phyloP scores from a whole-genome alignment of 1,140 invertebrate genomes.

The Anagrus nilaparvatae region DNA sequence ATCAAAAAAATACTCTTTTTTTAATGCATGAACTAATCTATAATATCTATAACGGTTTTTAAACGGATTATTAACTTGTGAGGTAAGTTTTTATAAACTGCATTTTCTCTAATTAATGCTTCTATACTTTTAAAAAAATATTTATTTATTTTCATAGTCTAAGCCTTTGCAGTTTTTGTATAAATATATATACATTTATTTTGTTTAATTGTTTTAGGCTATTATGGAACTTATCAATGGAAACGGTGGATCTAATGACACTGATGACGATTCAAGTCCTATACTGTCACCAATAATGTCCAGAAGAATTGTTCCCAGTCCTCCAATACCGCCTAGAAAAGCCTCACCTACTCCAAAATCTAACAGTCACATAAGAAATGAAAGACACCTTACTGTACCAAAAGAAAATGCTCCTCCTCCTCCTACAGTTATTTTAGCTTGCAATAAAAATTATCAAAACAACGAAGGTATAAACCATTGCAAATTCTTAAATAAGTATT shows the following conservation, averaged over 20 bases:
- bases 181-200: too few relatives aligned
- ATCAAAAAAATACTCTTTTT: too few relatives aligned
- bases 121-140: too few relatives aligned
- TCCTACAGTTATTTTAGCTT: slow-evolving; percentile 32
- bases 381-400: slow-evolving; percentile 39
- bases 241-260: slow-evolving; percentile 34
- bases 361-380: slow-evolving; percentile 29
- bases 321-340: slow-evolving; percentile 55
- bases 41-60: too few relatives aligned
- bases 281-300: slow-evolving; percentile 37
- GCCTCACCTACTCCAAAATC: slow-evolving; percentile 45
- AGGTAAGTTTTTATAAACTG: too few relatives aligned
- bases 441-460: slow-evolving; percentile 30
- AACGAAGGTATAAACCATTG: slow-evolving; percentile 31
- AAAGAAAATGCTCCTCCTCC: slow-evolving; percentile 43
- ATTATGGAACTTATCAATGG: slow-evolving; percentile 40
- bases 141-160: too few relatives aligned
- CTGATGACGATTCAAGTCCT: slow-evolving; percentile 44
- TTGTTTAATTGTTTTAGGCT: too few relatives aligned
- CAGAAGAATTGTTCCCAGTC: slow-evolving; percentile 42
- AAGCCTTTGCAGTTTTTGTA: too few relatives aligned
- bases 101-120: too few relatives aligned
- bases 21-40: too few relatives aligned
- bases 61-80: too few relatives aligned
- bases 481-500: slow-evolving; percentile 1